Base-by-base conservation (phyloP, 2,797 vertebrate species). In the Numenius phaeopus region DNA sequence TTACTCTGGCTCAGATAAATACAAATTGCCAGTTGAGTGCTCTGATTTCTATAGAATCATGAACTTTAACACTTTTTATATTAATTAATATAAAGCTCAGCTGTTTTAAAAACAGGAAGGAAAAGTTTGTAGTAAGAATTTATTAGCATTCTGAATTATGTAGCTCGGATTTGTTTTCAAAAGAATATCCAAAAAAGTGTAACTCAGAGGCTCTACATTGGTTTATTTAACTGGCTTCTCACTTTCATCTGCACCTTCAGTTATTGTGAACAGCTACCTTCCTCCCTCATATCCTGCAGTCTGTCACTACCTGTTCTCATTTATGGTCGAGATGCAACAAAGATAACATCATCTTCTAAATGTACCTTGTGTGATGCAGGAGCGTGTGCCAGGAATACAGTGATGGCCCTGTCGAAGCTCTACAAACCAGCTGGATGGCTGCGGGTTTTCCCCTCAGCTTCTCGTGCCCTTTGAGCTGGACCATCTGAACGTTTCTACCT, bases 1-100 rank as follows among this genome's bases (percentile, higher is more conserved):
- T 98, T 97, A 93, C 79, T 88, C 97, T 95, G 86, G 66, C 90
- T 96, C 94, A 90, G 94, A 89, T 95, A 98, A 96, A 96, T 95
- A 98, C 83, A 97, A 97, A 95, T 96, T 95, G 88, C 83, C 93
- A 89, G 83, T 90, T 88, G 92, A 97, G 77, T 71, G 79, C 90
- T 90, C 89, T 54, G 61, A 80, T 95, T 96, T 89, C 70, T 93
- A 3, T 91, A 49, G 92, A 92, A 72, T 87, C 49, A 39, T 64
- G 61, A 97, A 97, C 73, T 94, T 96, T 75, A 95, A 81, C 71
- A 75, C 50, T 75, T 97, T 80, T 91, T 73, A 32, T 90, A 58
- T 84, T 66, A 92, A 92, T 71, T 94, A 93, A 82, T 84, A 46
- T 34, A 73, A 78, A 89, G 71, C 66, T 84, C 13, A 5, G 34